These are phyloP conservation scores for Plagodis dolabraria DNA, from an alignment of 2,888 invertebrate genomes.

Conservation along the genomic window DNA sequence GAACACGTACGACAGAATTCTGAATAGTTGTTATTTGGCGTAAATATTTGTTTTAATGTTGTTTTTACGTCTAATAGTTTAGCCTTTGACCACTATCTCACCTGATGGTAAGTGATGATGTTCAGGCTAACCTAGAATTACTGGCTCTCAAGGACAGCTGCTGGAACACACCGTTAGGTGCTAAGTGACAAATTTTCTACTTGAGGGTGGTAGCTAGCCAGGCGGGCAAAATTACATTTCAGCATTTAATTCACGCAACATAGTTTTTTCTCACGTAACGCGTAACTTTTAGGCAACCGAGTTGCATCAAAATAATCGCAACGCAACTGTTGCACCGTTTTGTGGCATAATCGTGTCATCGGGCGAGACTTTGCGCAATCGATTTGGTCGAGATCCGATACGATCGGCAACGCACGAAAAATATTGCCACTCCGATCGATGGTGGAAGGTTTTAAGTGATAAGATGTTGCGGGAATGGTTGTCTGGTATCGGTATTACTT, in stretches of 20 bases:
- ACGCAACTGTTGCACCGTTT: slow-evolving; percentile 13
- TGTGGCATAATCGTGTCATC: slow-evolving; percentile 14
- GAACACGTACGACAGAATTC: too few species aligned
- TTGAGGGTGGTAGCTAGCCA: too few species aligned
- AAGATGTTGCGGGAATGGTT: slow-evolving; percentile 13
- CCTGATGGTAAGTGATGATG: too few species aligned
- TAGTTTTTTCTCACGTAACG: slow-evolving; percentile 17
- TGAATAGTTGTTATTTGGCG: background rate
- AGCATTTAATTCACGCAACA: background rate
- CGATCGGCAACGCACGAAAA: slow-evolving; percentile 10
- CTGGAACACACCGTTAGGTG: too few species aligned
- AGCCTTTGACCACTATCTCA: too few species aligned
- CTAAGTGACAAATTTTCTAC: too few species aligned
- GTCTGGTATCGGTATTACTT: background rate
- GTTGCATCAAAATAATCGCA: slow-evolving; percentile 21
- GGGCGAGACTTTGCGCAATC: slow-evolving; percentile 13
- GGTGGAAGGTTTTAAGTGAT: slow-evolving; percentile 13
- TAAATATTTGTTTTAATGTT: too few species aligned
- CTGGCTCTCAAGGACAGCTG: too few species aligned
- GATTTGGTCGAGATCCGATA: slow-evolving; percentile 7
- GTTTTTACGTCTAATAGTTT: too few species aligned
- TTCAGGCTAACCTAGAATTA: too few species aligned
- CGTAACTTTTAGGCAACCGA: slow-evolving; percentile 8
- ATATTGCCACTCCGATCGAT: slow-evolving; percentile 9
- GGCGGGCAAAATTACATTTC: too few species aligned